phyloP scores from a whole-genome alignment of 2,797 vertebrate species.

The Anguilla marmorata region DNA sequence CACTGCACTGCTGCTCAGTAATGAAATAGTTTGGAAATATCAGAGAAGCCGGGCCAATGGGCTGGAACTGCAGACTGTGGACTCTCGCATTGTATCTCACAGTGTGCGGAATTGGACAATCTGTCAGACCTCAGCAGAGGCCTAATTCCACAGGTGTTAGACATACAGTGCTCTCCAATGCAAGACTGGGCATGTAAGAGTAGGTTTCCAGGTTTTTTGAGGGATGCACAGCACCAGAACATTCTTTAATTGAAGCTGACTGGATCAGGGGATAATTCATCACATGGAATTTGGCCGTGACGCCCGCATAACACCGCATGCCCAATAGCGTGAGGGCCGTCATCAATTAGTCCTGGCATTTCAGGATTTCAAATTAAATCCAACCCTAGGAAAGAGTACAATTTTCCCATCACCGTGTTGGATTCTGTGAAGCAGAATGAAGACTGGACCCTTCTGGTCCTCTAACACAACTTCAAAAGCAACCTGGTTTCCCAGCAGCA shows the following conservation, averaged over 20 bases:
- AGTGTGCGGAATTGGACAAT: not conserved
- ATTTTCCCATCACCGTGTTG: not conserved
- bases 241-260: not conserved
- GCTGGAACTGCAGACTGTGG: not conserved
- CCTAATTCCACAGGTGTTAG: not conserved
- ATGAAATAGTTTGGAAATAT: constrained; percentile 1
- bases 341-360: not conserved
- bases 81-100: not conserved
- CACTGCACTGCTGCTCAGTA: not conserved
- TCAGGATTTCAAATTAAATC: not conserved
- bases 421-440: not conserved
- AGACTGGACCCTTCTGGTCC: not conserved
- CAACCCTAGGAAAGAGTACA: not conserved
- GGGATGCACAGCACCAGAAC: not conserved
- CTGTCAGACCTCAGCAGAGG: not conserved
- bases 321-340: not conserved
- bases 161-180: not conserved
- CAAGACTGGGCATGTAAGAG: constrained; percentile 1
- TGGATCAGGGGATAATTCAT: not conserved
- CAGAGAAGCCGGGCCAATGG: not conserved
- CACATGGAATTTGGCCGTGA: not conserved
- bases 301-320: not conserved
- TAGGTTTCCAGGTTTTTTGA: not conserved
- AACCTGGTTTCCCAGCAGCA: not conserved
- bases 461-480: constrained; percentile 8